A percentile compares a stretch with the other conserved stretches of the same genome.
phyloP scores from a whole-genome alignment of 2,113 vertebrate genomes.

The Lophochroa leadbeateri region DNA sequence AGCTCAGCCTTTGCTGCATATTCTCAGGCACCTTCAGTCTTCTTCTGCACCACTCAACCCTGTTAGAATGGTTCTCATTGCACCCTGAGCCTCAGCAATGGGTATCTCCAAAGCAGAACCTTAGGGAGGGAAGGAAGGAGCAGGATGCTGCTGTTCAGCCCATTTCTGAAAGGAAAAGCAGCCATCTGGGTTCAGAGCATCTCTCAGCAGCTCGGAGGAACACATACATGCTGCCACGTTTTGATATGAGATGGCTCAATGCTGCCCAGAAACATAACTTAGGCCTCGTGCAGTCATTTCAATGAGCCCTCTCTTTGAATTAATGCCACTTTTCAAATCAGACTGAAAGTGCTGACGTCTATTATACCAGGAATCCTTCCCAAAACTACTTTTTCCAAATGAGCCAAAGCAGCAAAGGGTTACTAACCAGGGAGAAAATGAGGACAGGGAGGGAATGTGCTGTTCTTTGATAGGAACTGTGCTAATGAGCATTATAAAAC shows the following conservation, averaged over 20 bases:
- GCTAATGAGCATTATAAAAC: constrained; percentile 14
- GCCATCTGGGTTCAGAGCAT: not conserved
- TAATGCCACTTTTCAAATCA: not conserved
- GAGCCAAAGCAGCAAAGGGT: not conserved
- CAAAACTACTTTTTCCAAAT: not conserved
- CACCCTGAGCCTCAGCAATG: not conserved
- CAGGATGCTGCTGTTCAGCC: not conserved
- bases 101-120: not conserved
- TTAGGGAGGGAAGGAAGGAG: not conserved
- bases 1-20: not conserved
- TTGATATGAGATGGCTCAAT: not conserved
- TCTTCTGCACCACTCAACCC: not conserved
- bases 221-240: not conserved
- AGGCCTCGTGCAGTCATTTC: not conserved
- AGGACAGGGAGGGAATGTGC: not conserved
- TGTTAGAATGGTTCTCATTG: not conserved
- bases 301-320: not conserved
- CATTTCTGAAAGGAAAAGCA: not conserved
- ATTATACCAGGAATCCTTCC: not conserved
- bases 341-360: not conserved
- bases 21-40: not conserved
- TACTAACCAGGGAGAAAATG: not conserved
- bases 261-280: rapidly evolving
- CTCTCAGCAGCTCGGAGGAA: not conserved
- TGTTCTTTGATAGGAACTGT: constrained; percentile 29